Percentiles rank a stretch among this genome's conserved stretches.
These are phyloP conservation scores for rabbit (Oryctolagus cuniculus) DNA, from an alignment of 2,113 vertebrate genomes.

Conservation along the genomic window DNA sequence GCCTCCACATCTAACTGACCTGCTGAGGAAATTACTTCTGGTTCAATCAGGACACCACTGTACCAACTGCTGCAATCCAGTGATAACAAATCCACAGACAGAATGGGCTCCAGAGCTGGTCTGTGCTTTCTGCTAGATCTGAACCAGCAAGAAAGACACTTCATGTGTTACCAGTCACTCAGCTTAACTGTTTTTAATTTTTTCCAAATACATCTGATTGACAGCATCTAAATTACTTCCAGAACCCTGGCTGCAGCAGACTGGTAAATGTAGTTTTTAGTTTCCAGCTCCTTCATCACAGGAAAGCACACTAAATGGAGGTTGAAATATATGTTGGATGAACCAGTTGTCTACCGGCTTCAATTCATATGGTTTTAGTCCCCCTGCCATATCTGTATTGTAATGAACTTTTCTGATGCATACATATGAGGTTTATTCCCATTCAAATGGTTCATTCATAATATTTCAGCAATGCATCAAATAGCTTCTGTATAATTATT, in stretches of 20 bases:
- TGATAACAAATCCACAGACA: background rate
- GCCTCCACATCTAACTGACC: background rate
- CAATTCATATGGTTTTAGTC: background rate
- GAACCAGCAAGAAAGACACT: background rate
- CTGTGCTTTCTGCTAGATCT: background rate
- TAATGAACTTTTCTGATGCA: background rate
- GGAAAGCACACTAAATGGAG: background rate
- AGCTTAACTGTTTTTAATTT: conserved; percentile 31
- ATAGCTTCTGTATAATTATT: background rate
- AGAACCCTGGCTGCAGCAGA: background rate
- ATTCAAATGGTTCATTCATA: background rate
- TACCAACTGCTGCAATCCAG: background rate
- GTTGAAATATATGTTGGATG: background rate
- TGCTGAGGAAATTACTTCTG: conserved; percentile 4
- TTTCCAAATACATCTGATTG: background rate
- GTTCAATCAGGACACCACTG: background rate
- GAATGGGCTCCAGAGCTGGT: background rate
- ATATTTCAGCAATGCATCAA: background rate
- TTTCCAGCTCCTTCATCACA: background rate
- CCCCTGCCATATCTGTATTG: background rate
- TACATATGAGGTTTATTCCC: background rate
- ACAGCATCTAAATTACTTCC: background rate
- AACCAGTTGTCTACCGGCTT: background rate
- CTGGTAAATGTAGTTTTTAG: conserved; percentile 8
- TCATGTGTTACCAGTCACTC: background rate